phyloP scores from a whole-genome alignment of 30 jellyfish, hydroid and myxozoan species.

The Turritopsis dohrnii region DNA sequence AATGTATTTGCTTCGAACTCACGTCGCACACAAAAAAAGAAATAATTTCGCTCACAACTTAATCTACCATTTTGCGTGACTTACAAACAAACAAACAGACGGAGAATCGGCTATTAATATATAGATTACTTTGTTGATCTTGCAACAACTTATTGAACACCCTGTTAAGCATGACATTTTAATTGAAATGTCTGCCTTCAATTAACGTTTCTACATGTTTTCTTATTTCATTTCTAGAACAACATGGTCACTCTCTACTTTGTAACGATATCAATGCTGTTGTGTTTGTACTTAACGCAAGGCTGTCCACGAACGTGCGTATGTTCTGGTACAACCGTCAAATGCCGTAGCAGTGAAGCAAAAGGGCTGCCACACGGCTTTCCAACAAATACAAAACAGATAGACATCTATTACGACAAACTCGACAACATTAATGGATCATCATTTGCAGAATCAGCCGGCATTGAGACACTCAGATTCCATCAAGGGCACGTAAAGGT shows the following conservation, averaged over 20 bases:
- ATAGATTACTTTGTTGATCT: no score
- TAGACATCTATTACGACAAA: background rate
- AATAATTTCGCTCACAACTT: no score
- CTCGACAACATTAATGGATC: background rate
- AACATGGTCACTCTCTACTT: background rate
- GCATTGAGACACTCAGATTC: background rate
- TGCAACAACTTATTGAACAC: no score
- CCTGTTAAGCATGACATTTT: no score
- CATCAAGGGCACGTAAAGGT: background rate
- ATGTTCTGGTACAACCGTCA: background rate
- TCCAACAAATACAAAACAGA: background rate
- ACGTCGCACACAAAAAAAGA: no score
- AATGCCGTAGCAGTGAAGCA: background rate
- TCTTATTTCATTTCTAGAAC: background rate
- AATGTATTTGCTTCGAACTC: no score
- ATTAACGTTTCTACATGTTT: no score
- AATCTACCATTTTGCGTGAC: no score
- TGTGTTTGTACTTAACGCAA: background rate
- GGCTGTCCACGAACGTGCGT: background rate
- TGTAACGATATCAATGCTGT: background rate
- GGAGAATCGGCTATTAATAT: no score
- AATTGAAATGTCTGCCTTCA: no score
- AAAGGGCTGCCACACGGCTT: background rate
- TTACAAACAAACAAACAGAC: no score
- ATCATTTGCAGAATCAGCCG: background rate